These are phyloP conservation scores for Phthorimaea operculella DNA, from an alignment of 1,140 invertebrate species.

Conservation along the genomic window DNA sequence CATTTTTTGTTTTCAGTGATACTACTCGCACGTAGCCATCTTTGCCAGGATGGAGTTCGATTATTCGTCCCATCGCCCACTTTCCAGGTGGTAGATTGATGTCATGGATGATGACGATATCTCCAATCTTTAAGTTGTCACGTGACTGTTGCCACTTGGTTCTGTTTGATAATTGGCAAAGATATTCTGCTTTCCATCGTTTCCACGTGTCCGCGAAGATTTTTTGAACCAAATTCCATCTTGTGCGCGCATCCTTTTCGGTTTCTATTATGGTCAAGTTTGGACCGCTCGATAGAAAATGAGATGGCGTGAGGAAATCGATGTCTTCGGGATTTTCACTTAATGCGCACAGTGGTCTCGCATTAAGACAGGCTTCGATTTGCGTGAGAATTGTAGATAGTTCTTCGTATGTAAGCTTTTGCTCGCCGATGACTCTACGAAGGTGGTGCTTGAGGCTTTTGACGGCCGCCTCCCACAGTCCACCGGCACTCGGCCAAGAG, in stretches of 20 bases:
- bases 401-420: conserved; percentile 21
- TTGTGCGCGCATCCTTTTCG: neutral
- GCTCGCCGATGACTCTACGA: conserved; percentile 14
- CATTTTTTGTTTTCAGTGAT: neutral
- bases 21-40: conserved; percentile 6
- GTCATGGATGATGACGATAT: conserved; percentile 7
- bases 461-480: conserved; percentile 10
- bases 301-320: neutral
- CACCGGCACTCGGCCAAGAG: neutral
- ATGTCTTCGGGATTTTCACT: conserved; percentile 11
- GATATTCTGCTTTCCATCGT: neutral
- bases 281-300: conserved; percentile 3
- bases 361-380: conserved; percentile 24
- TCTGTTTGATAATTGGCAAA: neutral
- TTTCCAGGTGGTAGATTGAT: neutral
- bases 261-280: neutral
- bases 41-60: conserved; percentile 1
- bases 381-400: conserved; percentile 19
- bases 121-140: neutral
- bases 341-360: conserved; percentile 14
- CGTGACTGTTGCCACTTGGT: neutral
- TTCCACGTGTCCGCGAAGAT: conserved; percentile 2
- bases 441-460: conserved; percentile 24
- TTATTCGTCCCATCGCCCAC: conserved; percentile 3
- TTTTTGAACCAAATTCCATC: conserved; percentile 2